Conservation (phyloP, 2,113 vertebrate genomes). For the Caloenas nicobarica region DNA sequence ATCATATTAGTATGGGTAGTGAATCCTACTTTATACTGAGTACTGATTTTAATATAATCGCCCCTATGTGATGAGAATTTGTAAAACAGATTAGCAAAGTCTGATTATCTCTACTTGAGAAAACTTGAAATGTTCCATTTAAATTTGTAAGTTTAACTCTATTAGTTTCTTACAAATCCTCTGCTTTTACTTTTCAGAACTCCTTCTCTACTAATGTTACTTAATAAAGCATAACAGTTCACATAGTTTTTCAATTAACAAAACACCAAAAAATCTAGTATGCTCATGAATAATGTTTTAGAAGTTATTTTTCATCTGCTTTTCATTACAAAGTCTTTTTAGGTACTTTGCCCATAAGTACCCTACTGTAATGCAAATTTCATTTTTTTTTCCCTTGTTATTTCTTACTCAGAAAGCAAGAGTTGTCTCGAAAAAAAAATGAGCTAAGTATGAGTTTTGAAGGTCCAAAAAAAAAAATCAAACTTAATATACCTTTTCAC, state of each 20-base stretch:
- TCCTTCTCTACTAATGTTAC: neutral
- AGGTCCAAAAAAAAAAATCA: neutral
- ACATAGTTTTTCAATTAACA: neutral
- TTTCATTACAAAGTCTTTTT: neutral
- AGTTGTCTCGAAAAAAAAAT: neutral
- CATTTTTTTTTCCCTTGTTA: neutral
- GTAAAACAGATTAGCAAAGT: neutral
- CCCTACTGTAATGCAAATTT: neutral
- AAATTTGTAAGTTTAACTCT: neutral
- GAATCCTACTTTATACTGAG: neutral
- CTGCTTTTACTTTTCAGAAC: neutral
- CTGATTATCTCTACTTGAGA: conserved; percentile 27
- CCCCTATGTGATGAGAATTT: neutral
- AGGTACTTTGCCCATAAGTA: neutral
- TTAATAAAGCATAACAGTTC: conserved; percentile 2
- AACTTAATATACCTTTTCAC: neutral
- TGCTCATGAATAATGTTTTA: neutral
- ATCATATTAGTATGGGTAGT: neutral
- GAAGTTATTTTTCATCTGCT: neutral
- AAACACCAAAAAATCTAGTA: neutral
- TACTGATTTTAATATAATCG: conserved; percentile 9
- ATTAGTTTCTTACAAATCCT: neutral
- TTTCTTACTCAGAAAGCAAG: neutral
- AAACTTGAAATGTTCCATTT: conserved; percentile 22
- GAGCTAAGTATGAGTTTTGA: neutral